Percentiles rank a stretch among this genome's conserved stretches.
phyloP scores from a whole-genome alignment of 2,797 vertebrate species.

The Eremophila alpestris region DNA sequence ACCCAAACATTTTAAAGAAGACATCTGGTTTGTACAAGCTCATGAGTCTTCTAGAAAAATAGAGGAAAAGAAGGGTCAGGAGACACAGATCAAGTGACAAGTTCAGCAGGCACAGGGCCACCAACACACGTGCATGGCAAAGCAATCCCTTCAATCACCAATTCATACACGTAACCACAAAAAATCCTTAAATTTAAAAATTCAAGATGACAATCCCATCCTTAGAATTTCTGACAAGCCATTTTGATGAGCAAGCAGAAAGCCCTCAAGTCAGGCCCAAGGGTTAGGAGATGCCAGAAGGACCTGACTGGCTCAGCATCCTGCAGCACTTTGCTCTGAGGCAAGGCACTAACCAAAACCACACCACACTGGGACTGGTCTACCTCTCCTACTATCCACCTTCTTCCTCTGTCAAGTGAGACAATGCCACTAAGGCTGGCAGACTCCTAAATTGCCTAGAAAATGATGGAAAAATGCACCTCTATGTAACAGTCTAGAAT shows the following conservation, averaged over 20 bases:
- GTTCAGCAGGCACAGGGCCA: rapidly evolving
- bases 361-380: not conserved
- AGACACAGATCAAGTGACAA: not conserved
- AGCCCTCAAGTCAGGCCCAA: not conserved
- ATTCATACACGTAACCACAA: not conserved
- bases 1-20: not conserved
- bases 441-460: not conserved
- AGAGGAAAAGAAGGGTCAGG: not conserved
- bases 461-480: not conserved
- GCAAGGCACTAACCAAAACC: not conserved
- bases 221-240: not conserved
- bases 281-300: not conserved
- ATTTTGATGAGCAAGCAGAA: not conserved
- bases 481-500: not conserved
- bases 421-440: not conserved
- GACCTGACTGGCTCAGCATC: rapidly evolving
- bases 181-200: not conserved
- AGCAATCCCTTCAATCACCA: not conserved
- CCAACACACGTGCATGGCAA: not conserved
- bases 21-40: rapidly evolving
- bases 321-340: rapidly evolving
- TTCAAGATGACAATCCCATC: not conserved
- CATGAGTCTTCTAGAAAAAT: not conserved
- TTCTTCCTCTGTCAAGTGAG: not conserved
- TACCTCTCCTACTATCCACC: not conserved